Conservation (phyloP, 2,113 vertebrate genomes). For the Etheostoma cragini region DNA sequence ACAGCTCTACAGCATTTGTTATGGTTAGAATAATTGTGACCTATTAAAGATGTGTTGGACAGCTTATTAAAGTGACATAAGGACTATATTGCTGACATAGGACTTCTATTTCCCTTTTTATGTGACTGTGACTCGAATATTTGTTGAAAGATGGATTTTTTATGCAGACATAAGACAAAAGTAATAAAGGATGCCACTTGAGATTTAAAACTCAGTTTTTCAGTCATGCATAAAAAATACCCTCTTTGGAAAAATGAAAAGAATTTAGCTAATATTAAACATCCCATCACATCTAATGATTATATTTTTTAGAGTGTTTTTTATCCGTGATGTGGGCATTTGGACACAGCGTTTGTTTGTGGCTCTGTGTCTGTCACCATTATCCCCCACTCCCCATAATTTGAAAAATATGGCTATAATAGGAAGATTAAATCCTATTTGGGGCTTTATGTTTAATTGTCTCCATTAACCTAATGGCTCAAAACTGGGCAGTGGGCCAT, state of each 20-base stretch:
- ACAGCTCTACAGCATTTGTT: neutral
- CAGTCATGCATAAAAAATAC: neutral
- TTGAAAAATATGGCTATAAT: conserved; percentile 52
- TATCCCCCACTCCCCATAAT: conserved; percentile 28
- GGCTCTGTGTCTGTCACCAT: neutral
- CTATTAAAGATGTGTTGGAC: conserved; percentile 11
- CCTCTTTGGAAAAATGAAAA: neutral
- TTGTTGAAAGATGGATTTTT: conserved; percentile 6
- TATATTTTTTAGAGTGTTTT: neutral
- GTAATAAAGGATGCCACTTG: neutral
- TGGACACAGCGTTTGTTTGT: conserved; percentile 2
- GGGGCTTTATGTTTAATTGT: neutral
- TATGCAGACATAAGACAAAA: conserved; percentile 1
- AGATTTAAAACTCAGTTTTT: neutral
- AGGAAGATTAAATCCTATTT: conserved; percentile 40
- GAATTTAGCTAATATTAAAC: neutral
- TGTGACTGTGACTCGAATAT: neutral
- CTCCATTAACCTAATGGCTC: conserved; percentile 53
- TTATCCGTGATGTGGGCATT: neutral
- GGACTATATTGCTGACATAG: neutral
- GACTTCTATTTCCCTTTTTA: conserved; percentile 8
- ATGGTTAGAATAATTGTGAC: neutral
- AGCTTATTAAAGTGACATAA: conserved; percentile 32
- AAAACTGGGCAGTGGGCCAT: conserved; percentile 20
- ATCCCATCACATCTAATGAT: neutral